Base-by-base conservation (phyloP, 2,888 invertebrate genomes). In the Panzeria rudis region DNA sequence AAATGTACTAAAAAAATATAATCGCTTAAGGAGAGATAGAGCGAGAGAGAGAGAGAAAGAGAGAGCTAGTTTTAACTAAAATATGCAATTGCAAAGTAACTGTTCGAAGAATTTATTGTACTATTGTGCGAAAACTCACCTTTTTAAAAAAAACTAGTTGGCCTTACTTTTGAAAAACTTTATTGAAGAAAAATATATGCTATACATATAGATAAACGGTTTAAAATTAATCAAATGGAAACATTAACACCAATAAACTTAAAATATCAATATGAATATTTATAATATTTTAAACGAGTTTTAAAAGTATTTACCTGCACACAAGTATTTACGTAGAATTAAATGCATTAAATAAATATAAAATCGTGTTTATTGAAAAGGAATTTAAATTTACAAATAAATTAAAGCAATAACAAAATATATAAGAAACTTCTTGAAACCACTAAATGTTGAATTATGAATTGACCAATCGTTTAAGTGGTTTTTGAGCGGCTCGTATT, bases 191-290 rank as follows among this genome's bases (percentile, higher is more conserved):
- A 52, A 54, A 11, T n/a, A 3, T 9, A 17, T 59, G 52, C 29
- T 32, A 59, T 8, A 9, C 0, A 61, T 20, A 50, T 20, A 50
- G 20, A 56, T 7, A 56, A 66, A 66, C 64, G 47, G n/a, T 80
- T 66, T 73, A 38, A 66, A 72, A 29, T 56, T 73, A 80, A 80
- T 73, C 73, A 59, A 80, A 73, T 80, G 72, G 73, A 80, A 80
- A 80, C 50, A 25, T 73, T 73, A 66, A 66, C 56, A 80, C 56
- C 72, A 80, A 73, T 80, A 66, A 80, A 20, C 23, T 2, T 8
- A 68, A 56, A 56, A 9, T 15, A 54, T 41, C 59, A 72, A 32
- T 72, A 41, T 71, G 41, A 41, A 29, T 71, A 47, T 44, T 44
- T 56, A 56, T 66, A 9, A 47, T 32, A 32, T 32, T 66, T 66